Evolutionary conservation across 2,888 invertebrate genomes (phyloP).

Genomic region (Junonia oenone): DNA sequence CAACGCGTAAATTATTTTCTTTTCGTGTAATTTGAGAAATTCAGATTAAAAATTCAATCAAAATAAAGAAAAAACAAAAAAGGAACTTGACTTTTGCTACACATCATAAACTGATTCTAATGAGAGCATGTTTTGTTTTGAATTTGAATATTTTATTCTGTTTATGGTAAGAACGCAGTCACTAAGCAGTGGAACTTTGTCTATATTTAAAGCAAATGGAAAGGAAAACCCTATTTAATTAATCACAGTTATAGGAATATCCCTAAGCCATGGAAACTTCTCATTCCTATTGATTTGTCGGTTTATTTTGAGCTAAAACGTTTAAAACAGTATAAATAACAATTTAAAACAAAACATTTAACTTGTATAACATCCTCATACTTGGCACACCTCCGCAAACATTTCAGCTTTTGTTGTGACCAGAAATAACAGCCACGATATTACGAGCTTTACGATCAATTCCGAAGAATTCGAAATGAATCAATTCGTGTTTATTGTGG

Average conservation of each 20-base stretch:
- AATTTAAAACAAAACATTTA: slow-evolving; percentile 23
- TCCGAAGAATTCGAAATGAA: slow-evolving; percentile 23
- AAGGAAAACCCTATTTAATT: not conserved
- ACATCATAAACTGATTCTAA: not conserved
- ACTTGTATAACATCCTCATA: slow-evolving; percentile 13
- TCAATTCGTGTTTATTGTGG: slow-evolving; percentile 10
- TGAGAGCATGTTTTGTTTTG: not conserved
- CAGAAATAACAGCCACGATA: slow-evolving; percentile 22
- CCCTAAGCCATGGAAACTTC: not conserved
- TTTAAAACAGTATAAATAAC: slow-evolving; percentile 5
- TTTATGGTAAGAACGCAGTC: not conserved
- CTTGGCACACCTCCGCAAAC: slow-evolving; percentile 26
- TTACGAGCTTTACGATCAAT: slow-evolving; percentile 21
- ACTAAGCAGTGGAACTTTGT: not conserved
- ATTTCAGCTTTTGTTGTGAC: slow-evolving; percentile 19
- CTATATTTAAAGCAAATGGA: not conserved
- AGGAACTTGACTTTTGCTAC: too few species aligned
- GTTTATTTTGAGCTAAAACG: slow-evolving; percentile 8
- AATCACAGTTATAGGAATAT: not conserved
- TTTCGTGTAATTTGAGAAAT: too few species aligned
- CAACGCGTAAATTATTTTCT: too few species aligned
- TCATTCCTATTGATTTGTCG: not conserved
- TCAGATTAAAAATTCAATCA: too few species aligned
- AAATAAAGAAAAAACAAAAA: not conserved
- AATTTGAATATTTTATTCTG: not conserved